Conservation (phyloP, 2,888 invertebrate genomes). For the Pollenia amentaria region DNA sequence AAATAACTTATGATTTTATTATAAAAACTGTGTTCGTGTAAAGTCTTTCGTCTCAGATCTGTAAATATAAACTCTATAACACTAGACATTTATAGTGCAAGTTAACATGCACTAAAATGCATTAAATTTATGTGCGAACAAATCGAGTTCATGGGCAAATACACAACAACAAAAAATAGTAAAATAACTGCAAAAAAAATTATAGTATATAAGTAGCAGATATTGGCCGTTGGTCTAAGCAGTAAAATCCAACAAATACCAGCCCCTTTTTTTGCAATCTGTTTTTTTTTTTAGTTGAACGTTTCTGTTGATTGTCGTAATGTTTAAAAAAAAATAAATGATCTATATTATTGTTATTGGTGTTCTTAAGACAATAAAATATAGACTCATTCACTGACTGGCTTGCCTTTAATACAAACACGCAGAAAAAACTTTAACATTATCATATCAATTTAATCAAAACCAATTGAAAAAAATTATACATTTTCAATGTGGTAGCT, state of each 20-base stretch:
- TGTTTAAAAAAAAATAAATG: constrained; percentile 40
- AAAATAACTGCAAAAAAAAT: constrained; percentile 26
- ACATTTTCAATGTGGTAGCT: constrained; percentile 56
- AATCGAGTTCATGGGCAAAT: constrained; percentile 73
- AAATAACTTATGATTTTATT: constrained; percentile 31
- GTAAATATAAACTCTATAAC: constrained; percentile 31
- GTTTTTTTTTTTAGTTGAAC: constrained; percentile 1
- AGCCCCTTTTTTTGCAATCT: constrained; percentile 61
- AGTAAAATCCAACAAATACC: constrained; percentile 56
- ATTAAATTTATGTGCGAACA: constrained; percentile 66
- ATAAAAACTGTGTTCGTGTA: constrained; percentile 8
- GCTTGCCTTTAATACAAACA: constrained; percentile 31
- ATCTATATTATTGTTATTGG: constrained; percentile 55
- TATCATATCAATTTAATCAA: constrained; percentile 67
- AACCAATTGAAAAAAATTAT: constrained; percentile 66
- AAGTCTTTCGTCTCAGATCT: constrained; percentile 10
- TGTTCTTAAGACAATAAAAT: constrained; percentile 58
- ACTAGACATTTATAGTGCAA: constrained; percentile 61
- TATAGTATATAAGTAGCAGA: constrained; percentile 20
- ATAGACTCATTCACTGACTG: constrained; percentile 31
- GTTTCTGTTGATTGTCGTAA: constrained; percentile 44
- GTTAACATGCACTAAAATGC: constrained; percentile 66
- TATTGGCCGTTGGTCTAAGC: constrained; percentile 59
- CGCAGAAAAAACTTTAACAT: not conserved
- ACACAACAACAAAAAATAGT: constrained; percentile 25